Evolutionary conservation across 2,888 invertebrate genomes (phyloP).

Genomic region (Oligia latruncula): DNA sequence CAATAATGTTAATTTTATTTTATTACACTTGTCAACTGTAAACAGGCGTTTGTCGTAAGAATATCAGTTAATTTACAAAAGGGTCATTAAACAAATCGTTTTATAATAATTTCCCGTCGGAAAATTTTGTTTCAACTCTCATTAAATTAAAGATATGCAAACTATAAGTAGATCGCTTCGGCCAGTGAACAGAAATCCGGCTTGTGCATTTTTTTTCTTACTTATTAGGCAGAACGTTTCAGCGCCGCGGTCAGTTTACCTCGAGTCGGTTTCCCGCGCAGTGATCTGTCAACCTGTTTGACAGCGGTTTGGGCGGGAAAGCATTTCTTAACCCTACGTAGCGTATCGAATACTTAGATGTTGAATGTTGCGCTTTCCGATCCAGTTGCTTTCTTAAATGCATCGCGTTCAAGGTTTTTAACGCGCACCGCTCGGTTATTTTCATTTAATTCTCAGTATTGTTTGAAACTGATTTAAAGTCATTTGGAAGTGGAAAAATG

Average conservation of each 20-base stretch:
- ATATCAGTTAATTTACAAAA: slow-evolving; percentile 4
- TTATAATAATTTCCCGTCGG: slow-evolving; percentile 48
- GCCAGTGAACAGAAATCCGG: slow-evolving; percentile 43
- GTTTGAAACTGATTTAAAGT: slow-evolving; percentile 60
- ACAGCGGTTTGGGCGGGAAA: slow-evolving; percentile 76
- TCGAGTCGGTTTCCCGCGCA: slow-evolving; percentile 74
- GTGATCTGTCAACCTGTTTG: slow-evolving; percentile 69
- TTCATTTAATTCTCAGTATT: slow-evolving; percentile 35
- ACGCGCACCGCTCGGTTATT: slow-evolving; percentile 48
- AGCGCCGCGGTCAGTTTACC: slow-evolving; percentile 70
- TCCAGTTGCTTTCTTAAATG: slow-evolving; percentile 66
- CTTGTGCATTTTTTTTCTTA: slow-evolving; percentile 62
- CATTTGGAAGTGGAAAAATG: slow-evolving; percentile 67
- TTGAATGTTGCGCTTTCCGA: slow-evolving; percentile 39
- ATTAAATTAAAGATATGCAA: slow-evolving; percentile 27
- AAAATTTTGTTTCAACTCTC: slow-evolving; percentile 47
- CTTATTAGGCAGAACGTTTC: slow-evolving; percentile 77
- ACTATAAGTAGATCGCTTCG: slow-evolving; percentile 34
- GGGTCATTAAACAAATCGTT: slow-evolving; percentile 43
- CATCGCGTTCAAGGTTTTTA: slow-evolving; percentile 67
- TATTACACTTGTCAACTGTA: slow-evolving; percentile 3
- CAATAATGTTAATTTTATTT: background rate
- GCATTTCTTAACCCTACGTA: slow-evolving; percentile 48
- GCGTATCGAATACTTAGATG: slow-evolving; percentile 38
- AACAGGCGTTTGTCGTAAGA: background rate